Conservation (phyloP, 2,888 invertebrate genomes). For the Rhagonycha lutea region DNA sequence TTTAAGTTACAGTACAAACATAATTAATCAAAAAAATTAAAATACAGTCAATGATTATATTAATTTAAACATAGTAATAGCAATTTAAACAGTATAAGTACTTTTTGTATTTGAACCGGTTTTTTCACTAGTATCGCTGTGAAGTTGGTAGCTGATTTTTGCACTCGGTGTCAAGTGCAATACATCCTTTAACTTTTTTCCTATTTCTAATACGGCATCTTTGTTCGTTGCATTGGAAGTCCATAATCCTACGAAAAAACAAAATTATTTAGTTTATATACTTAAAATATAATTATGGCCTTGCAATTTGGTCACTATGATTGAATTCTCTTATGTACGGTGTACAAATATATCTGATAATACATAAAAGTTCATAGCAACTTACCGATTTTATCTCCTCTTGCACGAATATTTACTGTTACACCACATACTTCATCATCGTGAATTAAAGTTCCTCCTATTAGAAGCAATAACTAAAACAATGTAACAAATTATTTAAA, state of each 20-base stretch:
- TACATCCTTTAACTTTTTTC: conserved; percentile 85
- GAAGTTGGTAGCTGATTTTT: conserved; percentile 77
- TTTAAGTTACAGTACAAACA: not conserved
- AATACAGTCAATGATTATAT: not conserved
- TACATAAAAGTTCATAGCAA: too few species aligned
- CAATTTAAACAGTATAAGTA: conserved; percentile 69
- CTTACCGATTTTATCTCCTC: conserved; percentile 88
- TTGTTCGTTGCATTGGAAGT: conserved; percentile 82
- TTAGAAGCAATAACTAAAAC: conserved; percentile 75
- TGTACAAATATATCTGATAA: too few species aligned
- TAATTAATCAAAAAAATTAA: not conserved
- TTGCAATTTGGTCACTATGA: too few species aligned
- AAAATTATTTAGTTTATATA: too few species aligned
- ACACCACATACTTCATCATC: conserved; percentile 96
- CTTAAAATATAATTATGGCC: too few species aligned
- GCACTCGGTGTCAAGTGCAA: conserved; percentile 70
- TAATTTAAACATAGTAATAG: not conserved
- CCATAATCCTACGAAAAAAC: conserved; percentile 78
- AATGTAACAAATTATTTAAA: not conserved
- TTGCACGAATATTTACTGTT: conserved; percentile 90
- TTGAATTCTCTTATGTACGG: too few species aligned
- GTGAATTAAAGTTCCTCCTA: conserved; percentile 96
- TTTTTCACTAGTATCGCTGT: conserved; percentile 84
- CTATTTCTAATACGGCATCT: conserved; percentile 84
- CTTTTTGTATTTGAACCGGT: conserved; percentile 81